Evolutionary conservation across 2,113 vertebrate genomes (phyloP).

Genomic region (Epinephelus cyanopodus): DNA sequence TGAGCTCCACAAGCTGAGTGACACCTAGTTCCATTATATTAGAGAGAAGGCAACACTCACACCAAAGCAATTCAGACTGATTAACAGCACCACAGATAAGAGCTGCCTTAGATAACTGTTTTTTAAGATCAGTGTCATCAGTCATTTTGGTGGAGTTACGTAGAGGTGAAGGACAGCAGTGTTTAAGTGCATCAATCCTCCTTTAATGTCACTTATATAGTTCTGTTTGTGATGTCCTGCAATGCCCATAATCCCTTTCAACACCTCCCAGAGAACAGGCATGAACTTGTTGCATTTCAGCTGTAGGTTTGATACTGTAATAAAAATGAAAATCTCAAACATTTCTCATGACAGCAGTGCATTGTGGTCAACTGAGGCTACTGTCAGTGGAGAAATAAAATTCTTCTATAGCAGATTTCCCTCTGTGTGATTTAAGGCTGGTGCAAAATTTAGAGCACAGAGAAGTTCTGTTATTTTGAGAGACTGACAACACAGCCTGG

Average conservation of each 20-base stretch:
- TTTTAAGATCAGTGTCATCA: no score
- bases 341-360: conserved; percentile 4
- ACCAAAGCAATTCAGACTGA: no score
- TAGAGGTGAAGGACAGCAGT: background rate
- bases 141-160: no score
- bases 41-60: no score
- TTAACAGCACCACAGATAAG: no score
- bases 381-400: background rate
- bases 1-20: no score
- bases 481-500: background rate
- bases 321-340: background rate
- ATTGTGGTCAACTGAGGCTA: background rate
- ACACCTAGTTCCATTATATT: no score
- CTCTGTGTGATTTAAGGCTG: background rate
- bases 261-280: background rate
- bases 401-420: background rate
- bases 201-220: background rate
- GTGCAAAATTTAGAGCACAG: background rate
- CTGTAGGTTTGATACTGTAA: background rate
- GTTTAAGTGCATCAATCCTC: background rate
- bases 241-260: background rate
- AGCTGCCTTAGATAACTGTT: no score
- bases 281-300: conserved; percentile 11
- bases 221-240: background rate
- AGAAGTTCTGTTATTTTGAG: background rate